Percentiles rank a stretch among this genome's conserved stretches.
These are phyloP conservation scores for Selenia dentaria DNA, from an alignment of 2,888 invertebrate species.

Conservation along the genomic window DNA sequence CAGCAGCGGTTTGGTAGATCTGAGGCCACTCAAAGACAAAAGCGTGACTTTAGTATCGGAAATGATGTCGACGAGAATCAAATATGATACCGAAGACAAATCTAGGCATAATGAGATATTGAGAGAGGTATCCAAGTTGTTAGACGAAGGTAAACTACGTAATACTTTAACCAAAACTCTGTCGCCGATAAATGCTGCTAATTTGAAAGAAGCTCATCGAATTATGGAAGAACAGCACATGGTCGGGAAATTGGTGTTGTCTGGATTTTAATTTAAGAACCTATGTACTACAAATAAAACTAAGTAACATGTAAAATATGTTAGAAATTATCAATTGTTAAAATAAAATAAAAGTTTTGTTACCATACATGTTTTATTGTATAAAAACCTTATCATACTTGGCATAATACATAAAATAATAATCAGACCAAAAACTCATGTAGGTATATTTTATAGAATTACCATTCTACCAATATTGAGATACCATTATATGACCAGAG, in stretches of 20 bases:
- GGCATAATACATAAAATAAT: conserved; percentile 12
- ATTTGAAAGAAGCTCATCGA: conserved; percentile 65
- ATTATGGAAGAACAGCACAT: conserved; percentile 61
- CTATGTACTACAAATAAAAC: no score
- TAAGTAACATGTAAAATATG: neutral
- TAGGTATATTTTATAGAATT: conserved; percentile 16
- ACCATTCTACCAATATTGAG: conserved; percentile 16
- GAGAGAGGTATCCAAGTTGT: conserved; percentile 54
- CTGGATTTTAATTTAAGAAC: conserved; percentile 48
- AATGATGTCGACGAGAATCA: conserved; percentile 67
- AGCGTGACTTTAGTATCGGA: conserved; percentile 68
- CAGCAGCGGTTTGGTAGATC: conserved; percentile 60
- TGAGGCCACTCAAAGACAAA: conserved; percentile 64
- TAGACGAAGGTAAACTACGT: conserved; percentile 60
- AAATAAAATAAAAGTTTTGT: conserved; percentile 11
- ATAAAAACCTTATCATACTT: conserved; percentile 15
- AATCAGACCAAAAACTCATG: conserved; percentile 17
- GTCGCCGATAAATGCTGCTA: conserved; percentile 69
- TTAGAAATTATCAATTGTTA: conserved; percentile 10
- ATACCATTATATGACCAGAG: conserved; percentile 22
- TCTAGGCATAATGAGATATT: conserved; percentile 62
- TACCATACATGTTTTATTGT: conserved; percentile 15
- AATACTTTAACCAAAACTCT: conserved; percentile 61
- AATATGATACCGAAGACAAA: conserved; percentile 68
- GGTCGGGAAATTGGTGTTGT: conserved; percentile 68